A percentile compares a stretch with the other conserved stretches of the same genome.
phyloP scores from a whole-genome alignment of 2,888 invertebrate genomes.

The Morinoia aosen region DNA sequence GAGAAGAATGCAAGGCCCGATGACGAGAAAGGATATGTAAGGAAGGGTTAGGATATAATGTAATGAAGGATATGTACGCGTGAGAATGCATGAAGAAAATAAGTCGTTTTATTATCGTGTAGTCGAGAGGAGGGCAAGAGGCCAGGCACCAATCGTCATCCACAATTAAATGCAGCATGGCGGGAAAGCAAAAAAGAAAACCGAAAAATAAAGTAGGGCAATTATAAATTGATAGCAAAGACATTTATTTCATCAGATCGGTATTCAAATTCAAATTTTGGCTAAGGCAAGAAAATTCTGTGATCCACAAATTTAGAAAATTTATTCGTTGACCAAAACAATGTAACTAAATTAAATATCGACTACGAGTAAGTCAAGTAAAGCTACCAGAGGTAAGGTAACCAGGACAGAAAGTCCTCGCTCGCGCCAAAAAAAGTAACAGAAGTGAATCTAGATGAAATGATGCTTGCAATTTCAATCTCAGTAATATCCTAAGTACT shows the following conservation, averaged over 20 bases:
- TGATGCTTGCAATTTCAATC: background rate
- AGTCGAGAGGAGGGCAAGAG: constrained; percentile 25
- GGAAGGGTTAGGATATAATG: background rate
- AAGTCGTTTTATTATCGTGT: constrained; percentile 18
- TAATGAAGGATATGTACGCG: background rate
- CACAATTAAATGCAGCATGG: constrained; percentile 52
- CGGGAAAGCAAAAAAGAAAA: constrained; percentile 50
- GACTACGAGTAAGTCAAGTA: background rate
- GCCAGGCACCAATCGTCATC: constrained; percentile 52
- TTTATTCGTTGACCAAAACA: background rate
- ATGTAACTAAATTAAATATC: background rate
- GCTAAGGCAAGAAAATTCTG: background rate
- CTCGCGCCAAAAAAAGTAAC: background rate
- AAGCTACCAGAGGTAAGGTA: background rate
- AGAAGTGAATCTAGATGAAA: background rate
- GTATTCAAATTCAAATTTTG: background rate
- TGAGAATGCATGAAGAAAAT: constrained; percentile 1
- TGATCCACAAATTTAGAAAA: background rate
- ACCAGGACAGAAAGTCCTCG: background rate
- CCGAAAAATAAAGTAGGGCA: constrained; percentile 46
- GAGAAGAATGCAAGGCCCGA: background rate
- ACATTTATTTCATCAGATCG: background rate
- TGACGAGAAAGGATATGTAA: no score
- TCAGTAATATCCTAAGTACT: background rate
- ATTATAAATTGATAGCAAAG: constrained; percentile 12